Base-by-base conservation (phyloP, 2,797 vertebrate species). In the Neostethus bicornis region DNA sequence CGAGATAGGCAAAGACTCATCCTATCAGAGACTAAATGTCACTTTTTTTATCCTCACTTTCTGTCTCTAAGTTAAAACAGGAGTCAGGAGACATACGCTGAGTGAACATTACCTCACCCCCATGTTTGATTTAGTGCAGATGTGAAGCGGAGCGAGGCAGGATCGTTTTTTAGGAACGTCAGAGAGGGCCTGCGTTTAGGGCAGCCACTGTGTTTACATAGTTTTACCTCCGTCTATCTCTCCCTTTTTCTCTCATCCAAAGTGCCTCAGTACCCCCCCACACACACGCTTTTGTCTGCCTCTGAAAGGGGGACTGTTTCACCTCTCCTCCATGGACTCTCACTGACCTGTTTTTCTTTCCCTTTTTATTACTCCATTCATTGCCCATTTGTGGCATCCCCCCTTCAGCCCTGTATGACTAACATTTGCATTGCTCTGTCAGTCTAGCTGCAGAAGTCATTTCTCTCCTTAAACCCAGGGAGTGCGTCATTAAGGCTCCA, bases 81-180 rank as follows among this genome's bases (percentile, higher is more conserved):
- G 89, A 94, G 92, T 93, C 91, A 85, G 84, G 88, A 94, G 92
- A 90, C 87, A 83, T 82, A 89, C 83, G 88, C 81, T 35, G 45
- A 79, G 84, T 55, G 73, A 89, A 78, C 92, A 90, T 93, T 93
- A 93, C 91, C 86, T 94, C 93, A 93, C 85, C 85, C 84, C 83
- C 77, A 73, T 60, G 47, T 87, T 89, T 94, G 93, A 95, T 95
- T 96, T 92, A 91, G 91, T 92, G 87, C 92, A 93, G 92, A 94
- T 93, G 91, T 89, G 91, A 93, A 92, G 91, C 88, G 80, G 83
- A 87, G 79, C 82, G 82, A 92, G 93, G 85, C 70, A 38, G 84
- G 90, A 90, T 92, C 76, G 68, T 86, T 92, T 88, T 88, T 83
- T 79, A 49, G 64, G 73, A 70, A 79, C 52, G 77, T 81, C 58